phyloP scores from a whole-genome alignment of 2,888 invertebrate species.

The Glaucopsyche alexis region DNA sequence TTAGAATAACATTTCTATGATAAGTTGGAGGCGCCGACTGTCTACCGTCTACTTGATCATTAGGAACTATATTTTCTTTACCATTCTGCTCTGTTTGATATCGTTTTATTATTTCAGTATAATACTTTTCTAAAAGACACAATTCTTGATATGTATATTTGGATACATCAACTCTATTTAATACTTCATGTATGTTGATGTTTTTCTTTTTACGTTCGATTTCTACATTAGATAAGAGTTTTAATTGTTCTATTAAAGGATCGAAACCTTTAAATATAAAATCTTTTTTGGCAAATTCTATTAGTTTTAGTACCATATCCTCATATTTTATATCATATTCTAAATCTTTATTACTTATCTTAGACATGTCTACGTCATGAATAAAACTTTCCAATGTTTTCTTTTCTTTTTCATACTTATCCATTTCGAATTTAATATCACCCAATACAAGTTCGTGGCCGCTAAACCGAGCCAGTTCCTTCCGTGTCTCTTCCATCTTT shows the following conservation, averaged over 20 bases:
- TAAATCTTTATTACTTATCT: conserved; percentile 62
- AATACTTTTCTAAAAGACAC: conserved; percentile 69
- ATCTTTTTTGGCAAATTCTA: conserved; percentile 71
- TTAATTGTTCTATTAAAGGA: conserved; percentile 68
- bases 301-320: conserved; percentile 69
- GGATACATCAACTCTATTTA: conserved; percentile 66
- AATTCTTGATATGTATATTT: conserved; percentile 72
- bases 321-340: conserved; percentile 72
- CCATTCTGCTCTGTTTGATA: conserved; percentile 54
- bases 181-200: conserved; percentile 62
- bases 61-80: conserved; percentile 56
- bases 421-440: conserved; percentile 60
- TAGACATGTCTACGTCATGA: conserved; percentile 67
- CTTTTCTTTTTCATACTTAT: conserved; percentile 64
- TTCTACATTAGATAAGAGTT: conserved; percentile 61
- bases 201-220: conserved; percentile 61
- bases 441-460: conserved; percentile 68
- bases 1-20: conserved; percentile 55
- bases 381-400: conserved; percentile 64
- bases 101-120: conserved; percentile 69
- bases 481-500: conserved; percentile 71
- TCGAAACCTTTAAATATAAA: conserved; percentile 75
- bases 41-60: conserved; percentile 47
- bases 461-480: conserved; percentile 69
- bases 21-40: conserved; percentile 48